Percentiles rank a stretch among this genome's conserved stretches.
Evolutionary conservation across 2,113 vertebrate genomes (phyloP).

Genomic region (Muscicapa adusta): DNA sequence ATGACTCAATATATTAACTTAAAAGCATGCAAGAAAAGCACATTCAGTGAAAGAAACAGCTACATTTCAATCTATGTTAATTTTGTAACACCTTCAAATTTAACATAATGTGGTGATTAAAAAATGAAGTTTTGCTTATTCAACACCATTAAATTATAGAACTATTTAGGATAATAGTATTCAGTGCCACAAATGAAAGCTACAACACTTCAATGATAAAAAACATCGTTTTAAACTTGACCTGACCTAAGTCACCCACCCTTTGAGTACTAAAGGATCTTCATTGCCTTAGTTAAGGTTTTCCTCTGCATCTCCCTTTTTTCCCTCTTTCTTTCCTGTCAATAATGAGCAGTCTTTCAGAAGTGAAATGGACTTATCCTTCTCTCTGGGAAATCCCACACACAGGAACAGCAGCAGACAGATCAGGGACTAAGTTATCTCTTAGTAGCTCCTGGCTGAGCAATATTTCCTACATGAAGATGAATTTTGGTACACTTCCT

Average conservation of each 20-base stretch:
- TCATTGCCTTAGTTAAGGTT: not conserved
- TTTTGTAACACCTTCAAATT: not conserved
- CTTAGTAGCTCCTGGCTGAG: accelerated
- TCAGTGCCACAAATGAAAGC: not conserved
- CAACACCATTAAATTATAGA: not conserved
- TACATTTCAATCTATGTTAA: not conserved
- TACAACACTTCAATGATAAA: not conserved
- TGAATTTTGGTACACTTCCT: not conserved
- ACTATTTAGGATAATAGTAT: not conserved
- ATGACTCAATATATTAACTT: not conserved
- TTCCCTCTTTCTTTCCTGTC: not conserved
- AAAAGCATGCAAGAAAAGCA: not conserved
- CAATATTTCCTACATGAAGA: not conserved
- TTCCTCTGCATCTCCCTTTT: not conserved
- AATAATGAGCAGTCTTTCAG: not conserved
- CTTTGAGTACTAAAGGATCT: not conserved
- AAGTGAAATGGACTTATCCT: not conserved
- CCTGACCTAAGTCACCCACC: not conserved
- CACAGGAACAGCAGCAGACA: not conserved
- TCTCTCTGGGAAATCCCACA: not conserved
- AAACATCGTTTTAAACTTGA: not conserved
- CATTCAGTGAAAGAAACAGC: not conserved
- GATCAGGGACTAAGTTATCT: not conserved
- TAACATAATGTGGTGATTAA: not conserved
- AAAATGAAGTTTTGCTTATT: not conserved